Evolutionary conservation across 2,797 vertebrate species (phyloP).

Genomic region (Pipistrellus kuhlii): DNA sequence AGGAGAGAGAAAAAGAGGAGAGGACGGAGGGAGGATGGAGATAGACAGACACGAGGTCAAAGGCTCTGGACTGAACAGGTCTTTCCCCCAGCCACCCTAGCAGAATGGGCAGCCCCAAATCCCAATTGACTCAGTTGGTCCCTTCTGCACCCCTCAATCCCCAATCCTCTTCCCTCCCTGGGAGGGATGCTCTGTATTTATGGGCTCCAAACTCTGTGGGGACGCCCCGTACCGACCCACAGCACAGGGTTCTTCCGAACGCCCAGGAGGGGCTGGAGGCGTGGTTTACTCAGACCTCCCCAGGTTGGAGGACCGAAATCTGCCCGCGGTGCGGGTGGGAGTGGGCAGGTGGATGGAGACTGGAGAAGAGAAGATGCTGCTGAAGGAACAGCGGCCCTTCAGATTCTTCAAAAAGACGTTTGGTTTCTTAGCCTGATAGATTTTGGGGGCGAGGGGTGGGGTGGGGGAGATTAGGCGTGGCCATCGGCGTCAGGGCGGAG

Average conservation of each 20-base stretch:
- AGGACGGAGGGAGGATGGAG: not conserved
- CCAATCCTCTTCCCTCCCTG: fast-evolving
- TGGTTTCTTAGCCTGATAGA: not conserved
- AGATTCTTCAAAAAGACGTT: not conserved
- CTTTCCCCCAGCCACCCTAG: not conserved
- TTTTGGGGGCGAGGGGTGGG: not conserved
- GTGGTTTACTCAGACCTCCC: not conserved
- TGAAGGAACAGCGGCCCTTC: not conserved
- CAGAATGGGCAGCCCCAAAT: not conserved
- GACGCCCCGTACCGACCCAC: not conserved
- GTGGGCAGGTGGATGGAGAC: not conserved
- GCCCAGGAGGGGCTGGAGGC: not conserved
- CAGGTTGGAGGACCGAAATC: not conserved
- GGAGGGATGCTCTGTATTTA: not conserved
- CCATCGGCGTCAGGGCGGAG: not conserved
- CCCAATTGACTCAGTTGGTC: not conserved
- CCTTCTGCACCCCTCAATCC: not conserved
- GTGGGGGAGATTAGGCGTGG: not conserved
- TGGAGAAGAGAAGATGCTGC: not conserved
- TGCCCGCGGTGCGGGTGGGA: not conserved
- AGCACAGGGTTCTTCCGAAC: not conserved
- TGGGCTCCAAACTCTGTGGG: not conserved
- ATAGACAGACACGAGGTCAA: not conserved
- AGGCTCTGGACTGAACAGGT: not conserved
- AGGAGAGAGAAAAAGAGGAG: not conserved